Evolutionary conservation across 2,888 invertebrate genomes (phyloP).

Genomic region (Neocrepidodera transversa): DNA sequence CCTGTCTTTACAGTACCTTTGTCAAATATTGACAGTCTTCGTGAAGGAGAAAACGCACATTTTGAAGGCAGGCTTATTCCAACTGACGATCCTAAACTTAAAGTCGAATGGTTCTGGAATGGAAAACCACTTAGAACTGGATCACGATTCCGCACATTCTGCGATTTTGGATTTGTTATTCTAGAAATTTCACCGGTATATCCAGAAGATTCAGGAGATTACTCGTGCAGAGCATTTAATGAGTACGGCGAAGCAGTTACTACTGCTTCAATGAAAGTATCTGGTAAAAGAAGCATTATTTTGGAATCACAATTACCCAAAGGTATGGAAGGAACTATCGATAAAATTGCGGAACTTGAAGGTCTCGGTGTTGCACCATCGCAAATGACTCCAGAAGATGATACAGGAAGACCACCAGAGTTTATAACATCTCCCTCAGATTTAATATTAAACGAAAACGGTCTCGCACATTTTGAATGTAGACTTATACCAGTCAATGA

Average conservation of each 20-base stretch:
- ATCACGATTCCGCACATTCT: conserved; percentile 93
- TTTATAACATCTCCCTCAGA: conserved; percentile 88
- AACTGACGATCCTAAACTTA: conserved; percentile 88
- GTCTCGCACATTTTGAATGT: conserved; percentile 92
- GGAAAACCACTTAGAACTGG: conserved; percentile 88
- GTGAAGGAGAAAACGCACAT: conserved; percentile 92
- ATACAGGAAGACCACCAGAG: conserved; percentile 87
- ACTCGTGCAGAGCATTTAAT: conserved; percentile 86
- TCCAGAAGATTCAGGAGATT: conserved; percentile 94
- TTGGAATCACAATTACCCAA: conserved; percentile 90
- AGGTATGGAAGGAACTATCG: conserved; percentile 93
- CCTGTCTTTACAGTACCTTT: conserved; percentile 90
- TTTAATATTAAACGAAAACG: conserved; percentile 83
- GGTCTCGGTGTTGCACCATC: conserved; percentile 78
- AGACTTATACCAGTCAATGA: conserved; percentile 88
- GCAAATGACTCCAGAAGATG: conserved; percentile 76
- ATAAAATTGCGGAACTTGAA: conserved; percentile 90
- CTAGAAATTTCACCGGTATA: conserved; percentile 97
- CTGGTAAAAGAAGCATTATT: conserved; percentile 90
- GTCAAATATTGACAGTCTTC: conserved; percentile 83
- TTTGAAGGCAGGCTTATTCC: conserved; percentile 89
- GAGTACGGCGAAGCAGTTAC: conserved; percentile 93
- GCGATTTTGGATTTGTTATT: conserved; percentile 97
- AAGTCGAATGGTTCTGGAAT: conserved; percentile 95
- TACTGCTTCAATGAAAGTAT: conserved; percentile 86